These are phyloP conservation scores for Cabera pusaria DNA, from an alignment of 2,888 invertebrate genomes.

Conservation along the genomic window DNA sequence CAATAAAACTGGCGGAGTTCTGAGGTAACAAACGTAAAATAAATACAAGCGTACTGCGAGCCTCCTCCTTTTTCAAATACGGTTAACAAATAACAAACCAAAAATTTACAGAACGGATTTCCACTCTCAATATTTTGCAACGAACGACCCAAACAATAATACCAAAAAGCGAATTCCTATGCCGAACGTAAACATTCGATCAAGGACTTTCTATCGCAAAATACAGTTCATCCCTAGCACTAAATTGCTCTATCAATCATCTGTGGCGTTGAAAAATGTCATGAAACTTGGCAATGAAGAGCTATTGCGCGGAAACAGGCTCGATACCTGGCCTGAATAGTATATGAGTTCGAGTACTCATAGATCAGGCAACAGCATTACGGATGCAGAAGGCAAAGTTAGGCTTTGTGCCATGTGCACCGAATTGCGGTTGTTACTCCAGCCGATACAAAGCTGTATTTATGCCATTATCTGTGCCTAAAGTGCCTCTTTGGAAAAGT, in stretches of 20 bases:
- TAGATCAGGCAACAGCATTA: conserved; percentile 6
- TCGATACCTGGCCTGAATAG: conserved; percentile 33
- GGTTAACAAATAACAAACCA: no score
- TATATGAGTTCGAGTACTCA: conserved; percentile 25
- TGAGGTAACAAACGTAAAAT: no score
- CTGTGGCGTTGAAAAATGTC: conserved; percentile 35
- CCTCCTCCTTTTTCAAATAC: no score
- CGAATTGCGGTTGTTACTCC: conserved; percentile 7
- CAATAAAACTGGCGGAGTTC: no score
- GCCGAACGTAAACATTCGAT: not conserved
- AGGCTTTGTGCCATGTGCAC: conserved; percentile 3
- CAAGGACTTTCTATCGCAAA: not conserved
- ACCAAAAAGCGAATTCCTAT: not conserved
- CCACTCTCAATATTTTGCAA: no score
- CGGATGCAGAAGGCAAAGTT: conserved; percentile 8
- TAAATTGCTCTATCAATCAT: conserved; percentile 34
- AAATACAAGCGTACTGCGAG: no score
- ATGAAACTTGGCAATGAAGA: conserved; percentile 34
- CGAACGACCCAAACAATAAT: no score
- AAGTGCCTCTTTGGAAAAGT: no score
- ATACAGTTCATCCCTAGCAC: conserved; percentile 19
- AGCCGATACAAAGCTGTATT: conserved; percentile 3
- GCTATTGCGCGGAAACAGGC: conserved; percentile 33
- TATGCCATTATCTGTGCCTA: no score
- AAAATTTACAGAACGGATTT: no score